Conservation (phyloP, 2,797 vertebrate genomes). For the Hoplostethus mediterraneus region DNA sequence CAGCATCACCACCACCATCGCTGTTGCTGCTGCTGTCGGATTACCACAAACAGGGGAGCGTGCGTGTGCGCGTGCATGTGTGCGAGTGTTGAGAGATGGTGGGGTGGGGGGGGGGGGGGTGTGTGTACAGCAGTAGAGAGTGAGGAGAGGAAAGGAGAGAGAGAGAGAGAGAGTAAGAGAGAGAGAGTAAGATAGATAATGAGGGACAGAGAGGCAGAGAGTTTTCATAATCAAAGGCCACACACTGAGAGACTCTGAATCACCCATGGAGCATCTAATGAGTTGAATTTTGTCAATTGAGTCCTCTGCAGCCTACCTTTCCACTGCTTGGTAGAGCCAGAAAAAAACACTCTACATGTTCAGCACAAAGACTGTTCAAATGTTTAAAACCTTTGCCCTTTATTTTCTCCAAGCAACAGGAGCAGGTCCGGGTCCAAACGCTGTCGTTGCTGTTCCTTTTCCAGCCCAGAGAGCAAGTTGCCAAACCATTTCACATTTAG, state of each 20-base stretch:
- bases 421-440: too few relatives aligned
- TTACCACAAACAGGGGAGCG: slow-evolving; percentile 33
- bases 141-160: not conserved
- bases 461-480: too few relatives aligned
- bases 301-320: not conserved
- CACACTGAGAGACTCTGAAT: slow-evolving; percentile 15
- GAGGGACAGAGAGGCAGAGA: slow-evolving; percentile 22
- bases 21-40: slow-evolving; percentile 31
- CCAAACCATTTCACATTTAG: too few relatives aligned
- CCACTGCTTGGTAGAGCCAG: not conserved
- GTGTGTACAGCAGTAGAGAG: not conserved
- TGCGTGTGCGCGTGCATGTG: not conserved
- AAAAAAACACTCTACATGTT: not conserved
- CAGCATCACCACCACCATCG: slow-evolving; percentile 20
- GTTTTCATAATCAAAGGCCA: slow-evolving; percentile 38
- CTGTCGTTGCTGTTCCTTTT: too few relatives aligned
- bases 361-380: too few relatives aligned
- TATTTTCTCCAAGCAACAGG: too few relatives aligned
- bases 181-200: slow-evolving; percentile 7
- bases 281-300: slow-evolving; percentile 23
- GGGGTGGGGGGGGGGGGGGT: not conserved
- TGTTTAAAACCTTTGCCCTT: not conserved
- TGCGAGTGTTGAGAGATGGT: not conserved
- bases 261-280: slow-evolving; percentile 39
- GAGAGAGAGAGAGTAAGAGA: not conserved